phyloP scores from a whole-genome alignment of 2,113 vertebrate species.

The Xerus inauris region DNA sequence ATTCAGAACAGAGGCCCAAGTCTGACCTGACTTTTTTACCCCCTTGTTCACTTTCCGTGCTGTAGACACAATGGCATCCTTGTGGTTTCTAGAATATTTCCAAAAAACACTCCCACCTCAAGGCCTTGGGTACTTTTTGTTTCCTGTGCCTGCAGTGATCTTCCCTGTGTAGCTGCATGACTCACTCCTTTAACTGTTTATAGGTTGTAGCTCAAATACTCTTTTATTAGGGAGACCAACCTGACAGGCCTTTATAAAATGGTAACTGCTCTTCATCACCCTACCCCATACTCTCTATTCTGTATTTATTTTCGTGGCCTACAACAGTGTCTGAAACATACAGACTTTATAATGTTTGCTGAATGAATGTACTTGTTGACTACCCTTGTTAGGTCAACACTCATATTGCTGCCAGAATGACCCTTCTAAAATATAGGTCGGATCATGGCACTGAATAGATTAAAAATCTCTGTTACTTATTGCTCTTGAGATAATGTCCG shows the following conservation, averaged over 20 bases:
- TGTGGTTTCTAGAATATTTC: conserved; percentile 5
- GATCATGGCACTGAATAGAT: background rate
- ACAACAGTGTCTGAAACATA: background rate
- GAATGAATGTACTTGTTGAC: background rate
- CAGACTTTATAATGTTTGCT: conserved; percentile 7
- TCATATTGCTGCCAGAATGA: background rate
- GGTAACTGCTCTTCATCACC: background rate
- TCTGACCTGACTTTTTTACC: background rate
- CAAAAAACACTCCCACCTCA: background rate
- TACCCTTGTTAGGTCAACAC: background rate
- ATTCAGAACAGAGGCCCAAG: background rate
- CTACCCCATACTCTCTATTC: background rate
- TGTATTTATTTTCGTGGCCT: background rate
- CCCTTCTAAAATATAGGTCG: conserved; percentile 16
- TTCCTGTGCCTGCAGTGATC: background rate
- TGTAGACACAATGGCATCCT: background rate
- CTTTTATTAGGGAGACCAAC: conserved; percentile 9
- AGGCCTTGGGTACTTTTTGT: background rate
- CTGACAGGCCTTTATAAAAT: background rate
- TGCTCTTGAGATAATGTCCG: conserved; percentile 7
- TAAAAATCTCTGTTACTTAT: conserved; percentile 21
- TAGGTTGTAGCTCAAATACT: background rate
- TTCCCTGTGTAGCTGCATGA: background rate
- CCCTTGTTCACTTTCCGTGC: background rate
- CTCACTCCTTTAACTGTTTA: background rate